phyloP scores from a whole-genome alignment of 2,113 vertebrate genomes.

The Scomber colias region DNA sequence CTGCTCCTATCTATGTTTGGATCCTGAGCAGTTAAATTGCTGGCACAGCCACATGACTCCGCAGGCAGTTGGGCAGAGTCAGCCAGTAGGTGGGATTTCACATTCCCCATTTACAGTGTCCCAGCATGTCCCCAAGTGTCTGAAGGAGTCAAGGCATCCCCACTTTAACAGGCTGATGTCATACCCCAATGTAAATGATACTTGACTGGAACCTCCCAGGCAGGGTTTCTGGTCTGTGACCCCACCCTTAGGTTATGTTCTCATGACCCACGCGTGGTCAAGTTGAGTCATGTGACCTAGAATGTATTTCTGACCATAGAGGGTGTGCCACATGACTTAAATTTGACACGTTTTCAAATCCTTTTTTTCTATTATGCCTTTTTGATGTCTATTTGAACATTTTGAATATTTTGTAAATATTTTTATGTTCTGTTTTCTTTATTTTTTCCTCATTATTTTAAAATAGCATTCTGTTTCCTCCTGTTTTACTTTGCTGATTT shows the following conservation, averaged over 20 bases:
- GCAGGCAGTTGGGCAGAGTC: constrained; percentile 59
- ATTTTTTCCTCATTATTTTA: too few relatives aligned
- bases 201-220: constrained; percentile 40
- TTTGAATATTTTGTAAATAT: too few relatives aligned
- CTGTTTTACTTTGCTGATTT: too few relatives aligned
- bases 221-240: constrained; percentile 20
- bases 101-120: constrained; percentile 76
- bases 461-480: too few relatives aligned
- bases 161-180: constrained; percentile 57
- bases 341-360: too few relatives aligned
- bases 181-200: constrained; percentile 40
- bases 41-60: constrained; percentile 67
- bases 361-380: too few relatives aligned
- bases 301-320: not conserved
- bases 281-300: constrained; percentile 10
- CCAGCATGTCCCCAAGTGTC: constrained; percentile 62
- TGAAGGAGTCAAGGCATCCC: constrained; percentile 36
- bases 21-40: constrained; percentile 52
- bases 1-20: constrained; percentile 71
- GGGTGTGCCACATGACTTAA: not conserved
- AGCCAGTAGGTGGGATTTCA: constrained; percentile 77
- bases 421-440: too few relatives aligned
- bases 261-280: constrained; percentile 9
- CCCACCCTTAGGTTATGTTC: constrained; percentile 20
- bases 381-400: too few relatives aligned